Conservation (phyloP, 2,113 vertebrate genomes). For the Sprattus sprattus region DNA sequence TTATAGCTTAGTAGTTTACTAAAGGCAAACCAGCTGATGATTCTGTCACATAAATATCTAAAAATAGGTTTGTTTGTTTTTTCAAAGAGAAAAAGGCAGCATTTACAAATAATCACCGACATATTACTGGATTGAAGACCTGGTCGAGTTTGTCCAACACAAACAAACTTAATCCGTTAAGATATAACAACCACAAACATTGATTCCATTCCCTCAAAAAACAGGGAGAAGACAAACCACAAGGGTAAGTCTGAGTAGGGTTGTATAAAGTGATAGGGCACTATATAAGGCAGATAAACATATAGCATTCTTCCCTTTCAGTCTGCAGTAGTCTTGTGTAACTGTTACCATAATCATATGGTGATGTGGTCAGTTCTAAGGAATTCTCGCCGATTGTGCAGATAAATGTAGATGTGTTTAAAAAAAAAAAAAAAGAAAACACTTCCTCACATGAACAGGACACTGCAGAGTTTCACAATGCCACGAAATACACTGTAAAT, state of each 20-base stretch:
- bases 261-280: background rate
- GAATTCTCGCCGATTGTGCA: background rate
- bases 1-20: background rate
- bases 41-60: background rate
- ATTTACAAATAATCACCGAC: background rate
- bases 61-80: background rate
- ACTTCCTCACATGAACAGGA: background rate
- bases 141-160: background rate
- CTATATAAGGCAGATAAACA: background rate
- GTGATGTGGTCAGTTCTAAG: background rate
- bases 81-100: background rate
- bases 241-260: background rate
- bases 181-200: background rate
- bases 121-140: background rate
- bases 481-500: background rate
- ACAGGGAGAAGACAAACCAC: constrained; percentile 44
- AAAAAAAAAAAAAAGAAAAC: background rate
- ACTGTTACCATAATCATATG: background rate
- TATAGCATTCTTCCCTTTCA: background rate
- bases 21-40: background rate
- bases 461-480: background rate
- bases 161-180: background rate
- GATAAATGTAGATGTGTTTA: background rate
- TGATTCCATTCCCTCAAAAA: constrained; percentile 48
- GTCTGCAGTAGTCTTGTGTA: background rate